These are phyloP conservation scores for Trichonephila clavata DNA, from an alignment of 1,140 invertebrate species.

Conservation along the genomic window DNA sequence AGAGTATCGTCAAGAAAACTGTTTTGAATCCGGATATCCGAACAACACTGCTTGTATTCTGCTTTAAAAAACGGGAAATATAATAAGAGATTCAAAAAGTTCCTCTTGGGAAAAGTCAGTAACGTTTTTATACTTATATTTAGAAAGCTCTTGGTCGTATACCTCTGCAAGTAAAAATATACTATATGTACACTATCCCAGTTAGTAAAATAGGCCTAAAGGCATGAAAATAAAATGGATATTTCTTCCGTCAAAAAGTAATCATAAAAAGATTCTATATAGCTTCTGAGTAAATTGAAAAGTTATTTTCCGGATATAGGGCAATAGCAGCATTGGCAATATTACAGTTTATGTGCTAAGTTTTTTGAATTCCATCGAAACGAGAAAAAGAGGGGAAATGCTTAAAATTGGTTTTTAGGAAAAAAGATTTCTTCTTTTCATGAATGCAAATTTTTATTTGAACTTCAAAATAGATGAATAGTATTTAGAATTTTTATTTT, in stretches of 20 bases:
- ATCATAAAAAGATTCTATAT: conserved; percentile 12
- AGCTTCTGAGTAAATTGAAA: conserved; percentile 7
- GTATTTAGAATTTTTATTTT: not conserved
- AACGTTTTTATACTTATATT: conserved; percentile 7
- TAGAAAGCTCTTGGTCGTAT: not conserved
- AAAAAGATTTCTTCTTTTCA: not conserved
- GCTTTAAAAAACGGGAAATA: too few species aligned
- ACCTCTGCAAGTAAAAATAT: conserved; percentile 4
- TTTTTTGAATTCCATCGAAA: not conserved
- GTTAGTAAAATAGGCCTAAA: not conserved
- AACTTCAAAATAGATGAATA: not conserved
- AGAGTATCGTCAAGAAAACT: not conserved
- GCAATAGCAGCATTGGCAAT: not conserved
- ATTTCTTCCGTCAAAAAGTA: not conserved
- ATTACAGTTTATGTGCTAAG: not conserved
- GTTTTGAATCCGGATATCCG: not conserved
- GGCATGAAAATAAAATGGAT: not conserved
- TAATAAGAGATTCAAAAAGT: too few species aligned
- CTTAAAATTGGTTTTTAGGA: not conserved
- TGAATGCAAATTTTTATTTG: not conserved
- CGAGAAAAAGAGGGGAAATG: not conserved
- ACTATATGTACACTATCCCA: not conserved
- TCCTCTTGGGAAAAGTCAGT: not conserved
- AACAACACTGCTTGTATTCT: not conserved
- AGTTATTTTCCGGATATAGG: not conserved